These are phyloP conservation scores for Xenopus tropicalis DNA, from an alignment of 2,113 vertebrate species.

Conservation along the genomic window UCB_Xtro_10.0 CM004446.2:92704001-92704500, in stretches of 20 bases:
- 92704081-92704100: constrained; percentile 44
- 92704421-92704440: too few species aligned
- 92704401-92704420: too few species aligned
- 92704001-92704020: constrained; percentile 53
- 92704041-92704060: constrained; percentile 39
- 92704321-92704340: not conserved
- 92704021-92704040: constrained; percentile 50
- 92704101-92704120: not conserved
- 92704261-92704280: constrained; percentile 12
- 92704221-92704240: not conserved
- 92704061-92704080: constrained; percentile 48
- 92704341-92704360: not conserved
- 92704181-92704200: rapidly evolving
- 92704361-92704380: too few species aligned
- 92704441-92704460: too few species aligned
- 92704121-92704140: constrained; percentile 14
- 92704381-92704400: too few species aligned
- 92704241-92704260: not conserved
- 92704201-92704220: rapidly evolving
- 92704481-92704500: too few species aligned
- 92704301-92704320: not conserved
- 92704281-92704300: not conserved
- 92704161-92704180: not conserved
- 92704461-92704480: too few species aligned
- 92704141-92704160: constrained; percentile 46